Evolutionary conservation across 2,797 vertebrate species (phyloP).

Genomic region (Acanthurus tractus): DNA sequence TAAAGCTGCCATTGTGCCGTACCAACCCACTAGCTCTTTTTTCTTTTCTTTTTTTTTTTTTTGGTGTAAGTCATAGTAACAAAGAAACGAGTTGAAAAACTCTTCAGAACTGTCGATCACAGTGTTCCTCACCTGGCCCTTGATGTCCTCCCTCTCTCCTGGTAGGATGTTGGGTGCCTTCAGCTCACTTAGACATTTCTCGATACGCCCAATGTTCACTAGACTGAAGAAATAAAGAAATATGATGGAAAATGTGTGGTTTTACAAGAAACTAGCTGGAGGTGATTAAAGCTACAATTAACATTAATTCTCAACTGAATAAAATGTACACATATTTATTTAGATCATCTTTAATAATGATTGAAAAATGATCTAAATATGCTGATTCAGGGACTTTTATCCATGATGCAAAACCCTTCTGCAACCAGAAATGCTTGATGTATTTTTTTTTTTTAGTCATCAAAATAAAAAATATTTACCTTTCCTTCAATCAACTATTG

Average conservation of each 20-base stretch:
- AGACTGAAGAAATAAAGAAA: conserved; percentile 82
- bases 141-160: conserved; percentile 83
- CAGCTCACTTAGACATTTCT: conserved; percentile 88
- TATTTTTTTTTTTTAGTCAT: not conserved
- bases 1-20: conserved; percentile 31
- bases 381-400: conserved; percentile 6
- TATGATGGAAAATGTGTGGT: not conserved
- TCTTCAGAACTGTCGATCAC: conserved; percentile 45
- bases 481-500: not conserved
- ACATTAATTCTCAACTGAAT: conserved; percentile 16
- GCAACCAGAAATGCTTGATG: not conserved
- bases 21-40: conserved; percentile 43
- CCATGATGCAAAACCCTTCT: not conserved
- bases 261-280: conserved; percentile 20
- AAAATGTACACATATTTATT: conserved; percentile 34
- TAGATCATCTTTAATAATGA: conserved; percentile 11
- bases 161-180: conserved; percentile 79
- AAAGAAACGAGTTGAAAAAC: conserved; percentile 15
- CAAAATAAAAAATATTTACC: not conserved
- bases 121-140: conserved; percentile 88
- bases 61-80: conserved; percentile 43
- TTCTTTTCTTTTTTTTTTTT: conserved; percentile 32
- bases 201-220: conserved; percentile 83
- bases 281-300: conserved; percentile 24
- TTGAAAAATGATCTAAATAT: not conserved